Evolutionary conservation across 2,113 vertebrate genomes (phyloP).

Genomic region (Physeter macrocephalus): DNA sequence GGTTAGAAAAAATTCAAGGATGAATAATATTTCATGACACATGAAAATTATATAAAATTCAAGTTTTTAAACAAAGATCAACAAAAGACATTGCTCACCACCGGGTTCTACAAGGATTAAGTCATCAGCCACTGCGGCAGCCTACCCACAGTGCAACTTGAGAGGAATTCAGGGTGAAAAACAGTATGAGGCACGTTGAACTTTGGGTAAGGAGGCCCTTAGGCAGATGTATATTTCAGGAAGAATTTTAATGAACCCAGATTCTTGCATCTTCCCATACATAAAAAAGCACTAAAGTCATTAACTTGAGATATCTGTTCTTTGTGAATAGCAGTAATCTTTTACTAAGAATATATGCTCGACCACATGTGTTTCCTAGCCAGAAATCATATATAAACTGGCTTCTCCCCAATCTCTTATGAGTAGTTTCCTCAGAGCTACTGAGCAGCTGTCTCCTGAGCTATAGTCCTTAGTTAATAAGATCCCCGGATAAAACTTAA

Average conservation of each 20-base stretch:
- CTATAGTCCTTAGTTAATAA: background rate
- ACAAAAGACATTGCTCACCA: background rate
- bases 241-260: background rate
- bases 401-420: background rate
- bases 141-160: background rate
- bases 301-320: background rate
- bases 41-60: background rate
- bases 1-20: background rate
- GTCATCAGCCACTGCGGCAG: background rate
- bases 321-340: background rate
- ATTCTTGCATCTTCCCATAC: background rate
- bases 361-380: background rate
- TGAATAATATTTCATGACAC: background rate
- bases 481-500: background rate
- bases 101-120: background rate
- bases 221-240: background rate
- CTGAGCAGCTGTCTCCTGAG: background rate
- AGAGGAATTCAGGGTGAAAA: background rate
- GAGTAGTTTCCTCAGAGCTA: background rate
- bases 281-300: background rate
- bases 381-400: background rate
- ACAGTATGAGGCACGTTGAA: background rate
- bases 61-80: background rate
- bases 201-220: background rate
- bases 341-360: background rate